Evolutionary conservation across 1,140 invertebrate species (phyloP), one percentile per base, ranked within the genome.

Genomic region (Sycobia sp.): DNA sequence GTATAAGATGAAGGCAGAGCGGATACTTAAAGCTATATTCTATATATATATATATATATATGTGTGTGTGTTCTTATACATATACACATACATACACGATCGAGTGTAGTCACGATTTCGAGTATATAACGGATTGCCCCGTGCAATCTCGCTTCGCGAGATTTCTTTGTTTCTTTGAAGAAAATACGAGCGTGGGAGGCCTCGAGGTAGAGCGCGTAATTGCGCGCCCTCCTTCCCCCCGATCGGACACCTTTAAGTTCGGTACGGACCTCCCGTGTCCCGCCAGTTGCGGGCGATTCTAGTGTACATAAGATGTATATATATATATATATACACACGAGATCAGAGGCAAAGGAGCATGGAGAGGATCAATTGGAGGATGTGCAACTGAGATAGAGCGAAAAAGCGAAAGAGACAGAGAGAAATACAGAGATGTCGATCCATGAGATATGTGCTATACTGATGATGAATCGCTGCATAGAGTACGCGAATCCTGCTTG

Each of bases 131-230:
- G 58, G 47, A 41, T 27, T 34, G 29, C 16, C 14, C 10, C 7
- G 4, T n/a, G n/a, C n/a, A n/a, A n/a, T n/a, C n/a, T n/a, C n/a
- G 14, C 7, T 49, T n/a, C n/a, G 23, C 38, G 14, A 23, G 23
- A 50, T 41, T 53, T 36, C 60, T 55, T 55, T 55, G 51, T 62
- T 41, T 49, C 16, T 62, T 54, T 53, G 50, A 22, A 46, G 60
- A 62, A 41, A 49, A 54, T 47, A 29, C 60, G 51, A 62, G 23
- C 34, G 60, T 62, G 60, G 51, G 51, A 55, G 60, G 41, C 43
- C 16, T 16, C 36, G n/a, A 14, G 9, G 25, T 7, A n/a, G 36
- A 51, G 22, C 38, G 49, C 60, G 34, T 62, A 54, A 62, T 62
- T 55, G 51, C 20, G 22, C 29, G 29, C 29, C 29, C 29, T 11